phyloP scores from a whole-genome alignment of 2,888 invertebrate genomes.

The Drosophila engyochracea region DNA sequence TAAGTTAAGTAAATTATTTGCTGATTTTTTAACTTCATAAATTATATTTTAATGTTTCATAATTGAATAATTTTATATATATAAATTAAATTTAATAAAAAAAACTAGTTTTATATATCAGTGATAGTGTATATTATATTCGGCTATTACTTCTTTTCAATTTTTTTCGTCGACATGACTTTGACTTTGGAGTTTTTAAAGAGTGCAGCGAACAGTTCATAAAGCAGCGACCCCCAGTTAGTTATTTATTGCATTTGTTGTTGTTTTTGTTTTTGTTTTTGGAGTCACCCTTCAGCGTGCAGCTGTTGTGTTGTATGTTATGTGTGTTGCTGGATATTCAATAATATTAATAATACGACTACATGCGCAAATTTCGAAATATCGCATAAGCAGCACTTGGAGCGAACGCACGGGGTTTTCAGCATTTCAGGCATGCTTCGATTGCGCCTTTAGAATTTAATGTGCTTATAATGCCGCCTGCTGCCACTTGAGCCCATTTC shows the following conservation, averaged over 20 bases:
- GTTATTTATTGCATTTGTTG: slow-evolving; percentile 21
- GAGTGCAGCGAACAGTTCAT: slow-evolving; percentile 50
- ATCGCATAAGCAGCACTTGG: slow-evolving; percentile 77
- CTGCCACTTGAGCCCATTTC: slow-evolving; percentile 69
- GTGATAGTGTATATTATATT: slow-evolving; percentile 7
- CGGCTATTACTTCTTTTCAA: background rate
- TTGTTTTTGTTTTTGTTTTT: slow-evolving; percentile 34
- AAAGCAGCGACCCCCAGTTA: slow-evolving; percentile 56
- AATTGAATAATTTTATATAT: background rate
- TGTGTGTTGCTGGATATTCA: slow-evolving; percentile 56
- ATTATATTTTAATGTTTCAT: background rate
- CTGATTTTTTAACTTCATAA: background rate
- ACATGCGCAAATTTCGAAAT: slow-evolving; percentile 63
- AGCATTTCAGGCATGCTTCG: slow-evolving; percentile 74
- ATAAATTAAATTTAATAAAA: background rate
- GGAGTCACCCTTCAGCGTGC: slow-evolving; percentile 36
- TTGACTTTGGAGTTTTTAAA: slow-evolving; percentile 52
- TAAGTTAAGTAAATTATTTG: background rate
- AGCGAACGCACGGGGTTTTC: slow-evolving; percentile 19
- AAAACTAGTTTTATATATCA: background rate
- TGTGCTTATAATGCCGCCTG: slow-evolving; percentile 82
- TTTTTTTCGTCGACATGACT: slow-evolving; percentile 33
- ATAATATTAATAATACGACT: slow-evolving; percentile 58
- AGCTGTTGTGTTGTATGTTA: slow-evolving; percentile 10
- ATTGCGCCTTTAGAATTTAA: slow-evolving; percentile 78